A percentile compares a stretch with the other conserved stretches of the same genome.
Conservation (phyloP, 2,113 vertebrate genomes). For the Coturnix japonica region DNA sequence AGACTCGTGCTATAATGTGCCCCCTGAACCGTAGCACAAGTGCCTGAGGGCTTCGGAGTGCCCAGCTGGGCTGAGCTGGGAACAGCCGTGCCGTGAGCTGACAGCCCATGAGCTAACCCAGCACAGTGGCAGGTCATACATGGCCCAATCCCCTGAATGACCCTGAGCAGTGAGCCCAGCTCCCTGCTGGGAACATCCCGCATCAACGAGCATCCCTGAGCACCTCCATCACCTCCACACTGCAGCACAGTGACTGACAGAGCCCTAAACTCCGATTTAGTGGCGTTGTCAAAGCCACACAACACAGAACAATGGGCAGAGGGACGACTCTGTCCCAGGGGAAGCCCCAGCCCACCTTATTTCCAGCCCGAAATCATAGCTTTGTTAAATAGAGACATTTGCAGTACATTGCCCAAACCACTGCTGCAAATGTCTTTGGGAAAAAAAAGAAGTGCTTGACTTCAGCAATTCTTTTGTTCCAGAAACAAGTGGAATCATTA, state of each 20-base stretch:
- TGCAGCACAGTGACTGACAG: background rate
- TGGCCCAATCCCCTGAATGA: background rate
- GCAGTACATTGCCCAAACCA: rapidly evolving
- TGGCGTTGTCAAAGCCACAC: rapidly evolving
- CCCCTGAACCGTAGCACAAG: rapidly evolving
- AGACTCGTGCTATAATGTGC: rapidly evolving
- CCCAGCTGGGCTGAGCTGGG: background rate
- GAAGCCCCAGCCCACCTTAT: rapidly evolving
- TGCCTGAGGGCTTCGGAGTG: background rate
- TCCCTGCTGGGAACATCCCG: background rate
- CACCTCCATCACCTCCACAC: background rate
- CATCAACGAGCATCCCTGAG: background rate
- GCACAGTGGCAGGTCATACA: background rate
- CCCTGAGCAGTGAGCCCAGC: background rate
- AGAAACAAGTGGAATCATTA: background rate
- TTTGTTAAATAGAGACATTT: background rate
- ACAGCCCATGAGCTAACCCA: rapidly evolving
- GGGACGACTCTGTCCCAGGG: background rate
- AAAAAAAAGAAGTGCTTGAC: background rate
- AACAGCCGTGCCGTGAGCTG: background rate
- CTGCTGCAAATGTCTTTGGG: background rate
- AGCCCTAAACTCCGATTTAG: background rate
- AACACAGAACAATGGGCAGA: rapidly evolving
- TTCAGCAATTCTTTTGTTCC: background rate
- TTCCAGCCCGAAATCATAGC: background rate